Conservation (phyloP, 2,888 invertebrate species). For the Hetaerina titia region DNA sequence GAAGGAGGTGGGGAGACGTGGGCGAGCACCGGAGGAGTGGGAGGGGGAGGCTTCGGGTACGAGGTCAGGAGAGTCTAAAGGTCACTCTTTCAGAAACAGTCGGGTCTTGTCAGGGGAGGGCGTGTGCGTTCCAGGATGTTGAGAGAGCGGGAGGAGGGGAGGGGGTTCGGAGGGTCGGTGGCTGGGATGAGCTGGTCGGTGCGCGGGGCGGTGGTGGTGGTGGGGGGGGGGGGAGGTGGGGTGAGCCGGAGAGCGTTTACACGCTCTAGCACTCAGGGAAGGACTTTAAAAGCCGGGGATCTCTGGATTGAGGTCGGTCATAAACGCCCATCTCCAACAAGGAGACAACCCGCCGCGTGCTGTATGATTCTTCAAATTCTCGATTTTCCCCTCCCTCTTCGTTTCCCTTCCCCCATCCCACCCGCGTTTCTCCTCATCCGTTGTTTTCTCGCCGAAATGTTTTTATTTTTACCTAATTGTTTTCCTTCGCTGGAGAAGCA, state of each 20-base stretch:
- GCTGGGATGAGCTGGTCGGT: neutral
- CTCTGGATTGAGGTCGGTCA: constrained; percentile 31
- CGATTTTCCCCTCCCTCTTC: neutral
- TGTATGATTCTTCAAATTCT: constrained; percentile 4
- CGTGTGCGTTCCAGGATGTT: constrained; percentile 10
- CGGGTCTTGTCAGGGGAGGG: neutral
- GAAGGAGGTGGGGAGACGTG: neutral
- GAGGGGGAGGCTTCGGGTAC: neutral
- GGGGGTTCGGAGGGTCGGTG: neutral
- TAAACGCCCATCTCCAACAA: constrained; percentile 15
- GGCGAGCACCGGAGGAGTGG: neutral
- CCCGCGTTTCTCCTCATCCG: neutral
- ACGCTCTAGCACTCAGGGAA: constrained; percentile 39
- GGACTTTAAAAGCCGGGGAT: constrained; percentile 51
- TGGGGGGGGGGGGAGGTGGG: neutral
- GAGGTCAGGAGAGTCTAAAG: constrained; percentile 50
- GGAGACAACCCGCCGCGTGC: neutral
- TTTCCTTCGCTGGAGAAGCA: neutral
- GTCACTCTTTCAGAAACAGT: constrained; percentile 7
- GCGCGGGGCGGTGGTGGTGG: neutral
- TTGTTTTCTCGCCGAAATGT: neutral
- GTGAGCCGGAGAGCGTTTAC: constrained; percentile 14
- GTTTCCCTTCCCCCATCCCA: neutral
- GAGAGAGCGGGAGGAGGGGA: neutral
- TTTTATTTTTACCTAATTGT: neutral